phyloP scores from a whole-genome alignment of 2,888 invertebrate species.

The Andrena hattorfiana region DNA sequence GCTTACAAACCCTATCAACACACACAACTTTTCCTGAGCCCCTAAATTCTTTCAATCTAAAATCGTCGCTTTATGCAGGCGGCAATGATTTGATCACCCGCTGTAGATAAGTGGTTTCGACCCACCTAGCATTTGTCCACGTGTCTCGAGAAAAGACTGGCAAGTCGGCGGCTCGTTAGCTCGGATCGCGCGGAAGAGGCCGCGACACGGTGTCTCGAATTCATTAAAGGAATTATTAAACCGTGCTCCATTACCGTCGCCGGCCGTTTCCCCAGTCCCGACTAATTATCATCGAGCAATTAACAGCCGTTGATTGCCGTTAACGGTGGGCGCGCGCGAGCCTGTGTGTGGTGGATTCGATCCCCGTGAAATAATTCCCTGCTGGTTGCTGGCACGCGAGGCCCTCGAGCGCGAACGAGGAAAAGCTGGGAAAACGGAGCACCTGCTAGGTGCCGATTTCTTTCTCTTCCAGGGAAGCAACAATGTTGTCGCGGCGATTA shows the following conservation, averaged over 20 bases:
- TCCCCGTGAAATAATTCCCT: slow-evolving; percentile 54
- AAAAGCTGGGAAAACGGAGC: slow-evolving; percentile 3
- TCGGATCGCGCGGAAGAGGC: slow-evolving; percentile 47
- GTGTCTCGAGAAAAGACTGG: neutral
- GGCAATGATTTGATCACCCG: too few relatives aligned
- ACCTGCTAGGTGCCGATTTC: neutral
- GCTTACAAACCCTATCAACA: too few relatives aligned
- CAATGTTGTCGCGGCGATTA: neutral
- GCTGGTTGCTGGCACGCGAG: slow-evolving; percentile 15
- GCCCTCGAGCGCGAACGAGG: neutral
- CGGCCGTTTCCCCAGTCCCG: slow-evolving; percentile 47
- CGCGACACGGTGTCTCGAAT: slow-evolving; percentile 66
- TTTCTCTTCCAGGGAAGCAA: neutral
- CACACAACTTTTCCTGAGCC: too few relatives aligned
- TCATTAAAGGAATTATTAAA: slow-evolving; percentile 80
- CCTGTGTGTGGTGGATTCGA: slow-evolving; percentile 47
- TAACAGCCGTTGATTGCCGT: slow-evolving; percentile 82
- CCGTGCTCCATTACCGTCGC: slow-evolving; percentile 71
- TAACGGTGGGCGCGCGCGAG: slow-evolving; percentile 66
- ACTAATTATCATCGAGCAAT: slow-evolving; percentile 81
- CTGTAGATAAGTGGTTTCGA: too few relatives aligned
- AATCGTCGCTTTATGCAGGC: too few relatives aligned
- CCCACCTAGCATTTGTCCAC: neutral
- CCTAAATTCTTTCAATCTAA: too few relatives aligned
- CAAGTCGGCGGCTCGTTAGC: slow-evolving; percentile 43